phyloP scores from a whole-genome alignment of 2,113 vertebrate species.

The Holacanthus passer region DNA sequence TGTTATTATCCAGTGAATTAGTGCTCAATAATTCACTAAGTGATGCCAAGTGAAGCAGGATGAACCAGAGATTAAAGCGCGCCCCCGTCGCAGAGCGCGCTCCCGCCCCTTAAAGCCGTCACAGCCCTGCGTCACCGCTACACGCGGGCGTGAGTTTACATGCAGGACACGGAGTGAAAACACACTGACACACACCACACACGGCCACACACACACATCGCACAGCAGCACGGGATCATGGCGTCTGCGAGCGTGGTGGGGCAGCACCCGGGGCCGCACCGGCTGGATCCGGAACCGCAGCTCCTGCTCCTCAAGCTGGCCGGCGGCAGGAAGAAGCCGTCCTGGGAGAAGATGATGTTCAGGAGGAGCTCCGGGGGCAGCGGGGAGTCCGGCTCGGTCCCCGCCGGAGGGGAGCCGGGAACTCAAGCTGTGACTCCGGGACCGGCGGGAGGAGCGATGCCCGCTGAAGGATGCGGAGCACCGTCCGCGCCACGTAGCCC shows the following conservation, averaged over 20 bases:
- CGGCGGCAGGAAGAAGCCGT: slow-evolving; percentile 71
- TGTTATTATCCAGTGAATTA: not conserved
- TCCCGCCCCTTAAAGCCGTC: slow-evolving; percentile 53
- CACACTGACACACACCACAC: slow-evolving; percentile 38
- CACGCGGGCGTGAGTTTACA: slow-evolving; percentile 75
- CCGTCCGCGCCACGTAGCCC: slow-evolving; percentile 72
- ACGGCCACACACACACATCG: slow-evolving; percentile 35
- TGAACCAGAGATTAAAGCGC: slow-evolving; percentile 58
- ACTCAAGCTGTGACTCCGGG: slow-evolving; percentile 27
- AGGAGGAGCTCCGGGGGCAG: slow-evolving; percentile 61
- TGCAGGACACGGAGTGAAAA: slow-evolving; percentile 65
- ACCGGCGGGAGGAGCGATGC: slow-evolving; percentile 27
- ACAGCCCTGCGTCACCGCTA: slow-evolving; percentile 68
- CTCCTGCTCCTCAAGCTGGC: slow-evolving; percentile 78
- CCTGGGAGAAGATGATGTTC: slow-evolving; percentile 72
- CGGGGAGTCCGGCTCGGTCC: slow-evolving; percentile 45
- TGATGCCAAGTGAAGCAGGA: not conserved
- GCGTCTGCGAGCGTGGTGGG: slow-evolving; percentile 86
- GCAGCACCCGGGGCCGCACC: slow-evolving; percentile 81
- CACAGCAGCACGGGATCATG: slow-evolving; percentile 75
- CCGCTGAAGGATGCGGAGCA: slow-evolving; percentile 53
- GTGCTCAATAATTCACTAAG: not conserved
- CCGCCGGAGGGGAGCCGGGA: slow-evolving; percentile 1
- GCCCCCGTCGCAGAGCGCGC: slow-evolving; percentile 66
- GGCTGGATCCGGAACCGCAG: slow-evolving; percentile 81